Evolutionary conservation across 92 coral and sea anemone species (phyloP).

Genomic region (Ricordea florida): DNA sequence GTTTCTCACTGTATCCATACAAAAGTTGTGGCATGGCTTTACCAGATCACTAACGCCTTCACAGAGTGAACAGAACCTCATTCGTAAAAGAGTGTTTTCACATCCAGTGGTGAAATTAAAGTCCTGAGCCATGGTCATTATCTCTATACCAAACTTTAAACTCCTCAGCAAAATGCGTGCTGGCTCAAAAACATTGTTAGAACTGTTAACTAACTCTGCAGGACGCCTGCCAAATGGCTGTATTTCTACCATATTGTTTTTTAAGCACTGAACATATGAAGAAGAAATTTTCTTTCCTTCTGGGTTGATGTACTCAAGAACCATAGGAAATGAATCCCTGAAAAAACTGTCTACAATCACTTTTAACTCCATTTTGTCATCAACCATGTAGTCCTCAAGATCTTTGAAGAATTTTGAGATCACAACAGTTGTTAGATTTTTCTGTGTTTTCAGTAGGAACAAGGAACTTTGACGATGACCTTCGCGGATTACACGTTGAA

Average conservation of each 20-base stretch:
- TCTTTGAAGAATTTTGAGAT: slow-evolving; percentile 59
- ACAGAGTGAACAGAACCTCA: slow-evolving; percentile 87
- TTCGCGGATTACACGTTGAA: slow-evolving; percentile 54
- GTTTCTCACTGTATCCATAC: slow-evolving; percentile 72
- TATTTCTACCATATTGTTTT: slow-evolving; percentile 58
- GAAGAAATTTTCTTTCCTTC: slow-evolving; percentile 41
- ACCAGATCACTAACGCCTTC: slow-evolving; percentile 58
- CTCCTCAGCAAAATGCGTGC: slow-evolving; percentile 69
- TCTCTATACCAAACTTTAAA: slow-evolving; percentile 60
- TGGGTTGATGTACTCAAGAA: slow-evolving; percentile 55
- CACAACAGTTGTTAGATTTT: slow-evolving; percentile 51
- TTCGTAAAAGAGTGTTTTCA: slow-evolving; percentile 63
- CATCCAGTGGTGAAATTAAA: slow-evolving; percentile 81
- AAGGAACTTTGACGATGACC: slow-evolving; percentile 36
- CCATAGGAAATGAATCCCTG: slow-evolving; percentile 71
- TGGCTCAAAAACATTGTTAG: slow-evolving; percentile 61
- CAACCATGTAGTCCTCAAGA: slow-evolving; percentile 58
- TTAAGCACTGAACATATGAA: slow-evolving; percentile 75
- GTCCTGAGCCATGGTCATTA: slow-evolving; percentile 53
- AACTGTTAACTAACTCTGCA: slow-evolving; percentile 38
- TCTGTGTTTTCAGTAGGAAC: slow-evolving; percentile 22
- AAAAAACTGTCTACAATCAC: slow-evolving; percentile 69
- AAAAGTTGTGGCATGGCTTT: slow-evolving; percentile 83
- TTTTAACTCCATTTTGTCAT: slow-evolving; percentile 49
- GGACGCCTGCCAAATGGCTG: slow-evolving; percentile 78